Base-by-base conservation (phyloP, 2,113 vertebrate species). In the Collichthys lucidus region DNA sequence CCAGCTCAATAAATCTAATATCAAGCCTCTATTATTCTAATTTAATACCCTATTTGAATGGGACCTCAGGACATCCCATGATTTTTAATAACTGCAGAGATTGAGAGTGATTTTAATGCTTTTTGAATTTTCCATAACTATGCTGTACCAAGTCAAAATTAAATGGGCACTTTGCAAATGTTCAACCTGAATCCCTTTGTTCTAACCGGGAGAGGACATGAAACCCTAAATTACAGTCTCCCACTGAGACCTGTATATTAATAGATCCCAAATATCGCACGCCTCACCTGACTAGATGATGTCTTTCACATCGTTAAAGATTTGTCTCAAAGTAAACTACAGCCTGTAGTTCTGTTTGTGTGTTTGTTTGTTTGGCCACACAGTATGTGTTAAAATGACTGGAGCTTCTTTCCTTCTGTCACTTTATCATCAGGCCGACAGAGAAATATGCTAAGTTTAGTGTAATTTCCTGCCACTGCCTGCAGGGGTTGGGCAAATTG, bases 1-100 rank as follows among this genome's bases (percentile, higher is more conserved):
- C 40, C 11, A n/a, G 84, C 75, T 82, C 83, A 77, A 85, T 86
- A 71, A 86, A 90, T 88, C 90, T 83, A 86, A 79, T 89, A 91
- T 91, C 85, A 90, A 85, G 84, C 71, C 74, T 82, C 84, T 82
- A 91, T 91, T 91, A 91, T 92, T 91, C 77, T 90, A 90, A 88
- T 91, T 83, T 89, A 92, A 91, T 90, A 90, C 86, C 68, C 82
- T 85, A 86, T 90, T 89, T 88, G 84, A 89, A 90, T 82, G 69
- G 81, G 85, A 89, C 87, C 86, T 88, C 62, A 52, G 86, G 90
- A 90, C 81, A 89, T 81, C 72, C 64, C 65, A 79, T 75, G 67
- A 88, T 91, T 89, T 86, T 89, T 89, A 92, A 92, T 90, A 87
- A 86, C 83, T 68, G 67, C 67, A 53, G 65, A 88, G 83, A 89